phyloP scores from a whole-genome alignment of 1,140 invertebrate species.

The silkworm (Bombyx mori) region DNA sequence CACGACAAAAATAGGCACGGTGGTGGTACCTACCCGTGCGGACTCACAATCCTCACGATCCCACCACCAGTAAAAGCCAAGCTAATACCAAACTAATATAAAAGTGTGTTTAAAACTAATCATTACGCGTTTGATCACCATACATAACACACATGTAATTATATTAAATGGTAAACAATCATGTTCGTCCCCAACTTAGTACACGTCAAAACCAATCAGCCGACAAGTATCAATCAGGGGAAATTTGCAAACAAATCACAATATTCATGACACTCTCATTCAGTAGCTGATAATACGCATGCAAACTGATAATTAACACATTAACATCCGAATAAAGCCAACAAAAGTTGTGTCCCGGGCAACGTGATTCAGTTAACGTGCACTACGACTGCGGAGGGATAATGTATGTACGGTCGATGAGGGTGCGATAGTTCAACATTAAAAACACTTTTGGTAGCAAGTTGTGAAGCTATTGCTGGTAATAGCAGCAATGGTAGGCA shows the following conservation, averaged over 20 bases:
- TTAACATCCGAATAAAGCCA: slow-evolving; percentile 61
- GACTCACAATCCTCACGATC: too few relatives aligned
- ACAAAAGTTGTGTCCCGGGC: slow-evolving; percentile 45
- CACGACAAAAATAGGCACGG: too few relatives aligned
- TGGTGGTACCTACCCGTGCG: too few relatives aligned
- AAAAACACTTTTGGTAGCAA: background rate
- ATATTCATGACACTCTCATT: slow-evolving; percentile 52
- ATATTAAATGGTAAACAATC: too few relatives aligned
- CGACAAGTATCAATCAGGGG: slow-evolving; percentile 37
- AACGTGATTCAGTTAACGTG: slow-evolving; percentile 29
- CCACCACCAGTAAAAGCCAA: too few relatives aligned
- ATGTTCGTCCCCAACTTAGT: too few relatives aligned
- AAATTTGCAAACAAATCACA: slow-evolving; percentile 34
- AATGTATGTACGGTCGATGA: slow-evolving; percentile 9
- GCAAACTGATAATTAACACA: slow-evolving; percentile 61
- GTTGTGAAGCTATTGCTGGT: background rate
- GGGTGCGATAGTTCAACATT: slow-evolving; percentile 13
- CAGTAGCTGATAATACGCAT: slow-evolving; percentile 39
- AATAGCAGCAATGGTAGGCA: background rate
- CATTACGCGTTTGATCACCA: too few relatives aligned
- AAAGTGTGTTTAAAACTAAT: too few relatives aligned
- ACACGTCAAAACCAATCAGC: slow-evolving; percentile 12
- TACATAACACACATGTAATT: too few relatives aligned
- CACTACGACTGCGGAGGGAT: slow-evolving; percentile 17
- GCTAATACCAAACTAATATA: too few relatives aligned